Evolutionary conservation across 1,140 invertebrate genomes (phyloP).

Genomic region (Drosophila ironensis): DNA sequence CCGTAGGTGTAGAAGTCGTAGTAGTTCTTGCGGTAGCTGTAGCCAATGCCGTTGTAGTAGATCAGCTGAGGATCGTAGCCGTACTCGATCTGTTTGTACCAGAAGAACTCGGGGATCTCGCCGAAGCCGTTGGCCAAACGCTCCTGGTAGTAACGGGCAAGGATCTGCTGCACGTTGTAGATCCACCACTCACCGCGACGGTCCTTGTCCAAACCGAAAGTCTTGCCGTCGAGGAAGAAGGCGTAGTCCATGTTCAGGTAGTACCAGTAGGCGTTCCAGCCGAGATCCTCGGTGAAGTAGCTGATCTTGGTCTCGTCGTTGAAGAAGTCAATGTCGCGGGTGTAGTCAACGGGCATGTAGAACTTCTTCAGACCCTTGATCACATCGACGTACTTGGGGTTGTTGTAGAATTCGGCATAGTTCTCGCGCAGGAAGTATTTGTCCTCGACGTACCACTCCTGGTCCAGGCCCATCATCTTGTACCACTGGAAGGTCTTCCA

Average conservation of each 20-base stretch:
- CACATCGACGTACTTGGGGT: slow-evolving; percentile 44
- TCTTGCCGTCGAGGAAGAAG: slow-evolving; percentile 83
- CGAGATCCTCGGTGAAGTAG: slow-evolving; percentile 89
- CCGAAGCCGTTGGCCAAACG: slow-evolving; percentile 85
- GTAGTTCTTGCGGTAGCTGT: slow-evolving; percentile 84
- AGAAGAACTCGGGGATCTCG: slow-evolving; percentile 84
- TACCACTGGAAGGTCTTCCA: slow-evolving; percentile 82
- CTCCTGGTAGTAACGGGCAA: slow-evolving; percentile 87
- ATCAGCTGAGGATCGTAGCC: slow-evolving; percentile 86
- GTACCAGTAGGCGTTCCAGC: slow-evolving; percentile 87
- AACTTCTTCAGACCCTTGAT: slow-evolving; percentile 43
- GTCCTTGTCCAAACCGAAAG: slow-evolving; percentile 82
- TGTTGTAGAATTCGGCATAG: slow-evolving; percentile 38
- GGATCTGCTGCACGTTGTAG: slow-evolving; percentile 84
- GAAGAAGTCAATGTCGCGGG: slow-evolving; percentile 85
- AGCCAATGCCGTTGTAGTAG: slow-evolving; percentile 86
- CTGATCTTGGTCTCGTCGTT: slow-evolving; percentile 84
- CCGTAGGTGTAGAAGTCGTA: slow-evolving; percentile 60
- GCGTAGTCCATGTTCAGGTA: slow-evolving; percentile 86
- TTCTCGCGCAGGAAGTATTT: slow-evolving; percentile 62
- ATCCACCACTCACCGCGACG: slow-evolving; percentile 86
- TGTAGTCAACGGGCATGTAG: slow-evolving; percentile 83
- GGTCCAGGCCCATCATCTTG: slow-evolving; percentile 72
- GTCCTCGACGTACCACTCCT: slow-evolving; percentile 58
- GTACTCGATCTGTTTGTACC: slow-evolving; percentile 83